Conservation (phyloP, 1,140 invertebrate genomes). For the Brachionus asplanchnoidis region DNA sequence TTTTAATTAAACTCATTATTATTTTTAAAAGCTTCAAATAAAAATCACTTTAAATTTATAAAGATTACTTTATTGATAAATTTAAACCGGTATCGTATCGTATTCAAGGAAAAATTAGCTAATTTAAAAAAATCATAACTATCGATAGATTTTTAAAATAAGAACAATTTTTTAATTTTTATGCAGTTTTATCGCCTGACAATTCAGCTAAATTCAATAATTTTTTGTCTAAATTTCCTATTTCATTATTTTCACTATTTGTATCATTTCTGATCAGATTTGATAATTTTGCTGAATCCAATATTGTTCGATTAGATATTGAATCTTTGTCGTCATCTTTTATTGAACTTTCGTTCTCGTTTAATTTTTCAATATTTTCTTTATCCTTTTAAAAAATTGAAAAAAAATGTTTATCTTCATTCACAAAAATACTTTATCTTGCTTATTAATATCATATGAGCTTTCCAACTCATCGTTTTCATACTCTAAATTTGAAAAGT, state of each 20-base stretch:
- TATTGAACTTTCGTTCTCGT: not conserved
- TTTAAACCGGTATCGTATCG: not conserved
- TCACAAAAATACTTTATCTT: not conserved
- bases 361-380: not conserved
- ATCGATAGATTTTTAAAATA: not conserved
- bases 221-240: not conserved
- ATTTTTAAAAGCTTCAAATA: not conserved
- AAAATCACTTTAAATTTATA: not conserved
- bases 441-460: not conserved
- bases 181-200: not conserved
- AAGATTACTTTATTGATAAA: not conserved
- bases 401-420: not conserved
- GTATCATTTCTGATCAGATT: not conserved
- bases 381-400: not conserved
- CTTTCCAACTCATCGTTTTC: not conserved
- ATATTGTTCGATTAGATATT: not conserved
- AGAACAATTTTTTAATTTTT: not conserved
- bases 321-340: not conserved
- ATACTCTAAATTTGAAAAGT: not conserved
- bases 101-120: not conserved
- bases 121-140: not conserved
- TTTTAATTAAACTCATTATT: too few relatives aligned
- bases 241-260: not conserved
- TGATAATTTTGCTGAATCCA: not conserved
- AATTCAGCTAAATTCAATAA: not conserved